Evolutionary conservation across 2,888 invertebrate genomes (phyloP), one percentile per base, ranked within the genome.

Genomic region (Timema podura): DNA sequence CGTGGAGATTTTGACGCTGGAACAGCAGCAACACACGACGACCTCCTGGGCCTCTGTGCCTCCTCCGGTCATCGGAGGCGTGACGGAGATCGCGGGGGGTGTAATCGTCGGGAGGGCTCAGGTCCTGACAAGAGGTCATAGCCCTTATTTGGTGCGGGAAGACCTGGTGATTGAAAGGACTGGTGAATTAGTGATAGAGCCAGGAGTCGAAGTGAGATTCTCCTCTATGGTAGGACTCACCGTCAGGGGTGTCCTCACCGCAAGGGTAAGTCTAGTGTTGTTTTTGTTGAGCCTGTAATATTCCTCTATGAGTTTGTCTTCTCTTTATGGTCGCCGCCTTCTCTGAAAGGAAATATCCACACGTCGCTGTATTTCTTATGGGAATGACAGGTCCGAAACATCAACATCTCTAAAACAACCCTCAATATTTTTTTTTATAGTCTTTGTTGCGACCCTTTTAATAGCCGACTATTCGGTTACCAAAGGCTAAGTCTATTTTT

Each of bases 171-270:
- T 97, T 68, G 91, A 92, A 76, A 85, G 87, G 74, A 89, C 89
- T 73, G 94, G 91, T 0, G 91, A 91, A 77, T 83, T 98, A 77
- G 85, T 91, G 69, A 88, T 98, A 71, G 95, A 96, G 79, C 89
- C 96, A 13, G 98, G 98, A 46, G 95, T 96, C 0, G 91, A 90
- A 77, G 83, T 99, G 69, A 87, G 91, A 76, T 96, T 98, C 81
- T 91, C 92, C 6, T 93, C 97, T 5, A 95, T 95, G 83, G 89
- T 93, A 76, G 98, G 98, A 74, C 90, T 99, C 79, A 96, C 95
- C 47, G 92, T 98, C 64, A 88, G 92, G 78, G 98, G 98, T 76
- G 88, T 91, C 75, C 84, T 98, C 48, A 87, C 89, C 71, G 97
- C 97, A 69, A 88, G 92, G 88, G 98, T 98, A 85, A 90, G 89